Evolutionary conservation across 2,797 vertebrate genomes (phyloP), one percentile per base, ranked within the genome.

Genomic region (Myripristis murdjan): DNA sequence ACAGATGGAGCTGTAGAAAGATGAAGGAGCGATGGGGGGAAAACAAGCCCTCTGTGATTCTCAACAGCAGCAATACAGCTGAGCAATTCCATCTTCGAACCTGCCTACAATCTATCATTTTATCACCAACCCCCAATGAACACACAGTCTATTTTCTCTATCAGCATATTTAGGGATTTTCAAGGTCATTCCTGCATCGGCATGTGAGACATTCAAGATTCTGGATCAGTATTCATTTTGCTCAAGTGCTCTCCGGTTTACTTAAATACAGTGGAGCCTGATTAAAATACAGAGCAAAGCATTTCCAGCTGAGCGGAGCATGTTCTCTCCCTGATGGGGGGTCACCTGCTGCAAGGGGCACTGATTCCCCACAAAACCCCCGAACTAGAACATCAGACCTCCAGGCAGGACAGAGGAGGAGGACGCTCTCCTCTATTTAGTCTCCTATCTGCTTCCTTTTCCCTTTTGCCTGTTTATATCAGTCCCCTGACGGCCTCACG

Each of bases 71-170:
- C 75, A 56, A 61, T 49, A 79, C 67, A 77, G 84, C 82, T 14
- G 77, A 83, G 79, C 77, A 84, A 84, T 79, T 86, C 75, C 79
- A 70, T 86, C 80, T 75, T 81, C 43, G 24, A 43, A 82, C 73
- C 58, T 47, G 70, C 72, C 71, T n/a, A 58, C 82, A 71, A 92
- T 91, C 76, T 90, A 85, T 88, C 87, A 85, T 82, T 87, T 81
- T 73, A 85, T 82, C 84, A 68, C 60, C 49, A 41, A 74, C 70
- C n/a, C 79, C 71, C 56, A n/a, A 67, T 64, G 81, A 87, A 81
- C 78, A 70, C 35, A 4, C 49, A 51, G 66, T 75, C 77, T 61
- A 77, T 87, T 87, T 87, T 81, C 85, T 81, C 69, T 56, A 75
- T 86, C 87, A 79, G 87, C 83, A 85, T 72, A 82, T 90, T 84